Evolutionary conservation across 2,797 vertebrate genomes (phyloP).

Genomic region (Natrix natrix): DNA sequence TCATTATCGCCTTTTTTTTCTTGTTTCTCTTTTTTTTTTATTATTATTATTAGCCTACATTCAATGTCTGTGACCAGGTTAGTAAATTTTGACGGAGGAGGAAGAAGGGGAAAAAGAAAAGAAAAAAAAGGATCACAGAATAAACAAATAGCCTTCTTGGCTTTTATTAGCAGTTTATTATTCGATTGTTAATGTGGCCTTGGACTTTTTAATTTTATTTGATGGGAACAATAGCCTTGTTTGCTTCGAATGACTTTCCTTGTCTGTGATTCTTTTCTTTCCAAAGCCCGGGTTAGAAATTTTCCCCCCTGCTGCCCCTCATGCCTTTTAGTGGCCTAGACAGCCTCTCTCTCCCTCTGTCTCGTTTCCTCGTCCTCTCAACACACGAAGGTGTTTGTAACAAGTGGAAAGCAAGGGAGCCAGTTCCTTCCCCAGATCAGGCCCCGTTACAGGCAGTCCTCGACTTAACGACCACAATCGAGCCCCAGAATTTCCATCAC

Average conservation of each 20-base stretch:
- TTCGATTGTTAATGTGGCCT: slow-evolving; percentile 43
- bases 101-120: too few relatives aligned
- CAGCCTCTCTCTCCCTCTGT: slow-evolving; percentile 65
- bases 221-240: slow-evolving; percentile 9
- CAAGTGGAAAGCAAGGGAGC: slow-evolving; percentile 28
- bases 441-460: background rate
- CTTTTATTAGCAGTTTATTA: slow-evolving; percentile 50
- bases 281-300: slow-evolving; percentile 73
- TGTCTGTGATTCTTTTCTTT: slow-evolving; percentile 81
- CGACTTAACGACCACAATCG: too few relatives aligned
- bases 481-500: too few relatives aligned
- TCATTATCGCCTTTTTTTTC: slow-evolving; percentile 87
- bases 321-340: slow-evolving; percentile 64
- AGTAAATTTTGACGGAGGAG: slow-evolving; percentile 81
- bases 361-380: slow-evolving; percentile 55
- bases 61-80: slow-evolving; percentile 99
- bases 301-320: slow-evolving; percentile 45
- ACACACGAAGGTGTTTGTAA: slow-evolving; percentile 66
- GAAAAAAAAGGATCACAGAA: slow-evolving; percentile 77
- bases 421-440: slow-evolving; percentile 18
- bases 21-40: slow-evolving; percentile 69
- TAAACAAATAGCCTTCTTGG: slow-evolving; percentile 67
- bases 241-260: slow-evolving; percentile 67
- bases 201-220: slow-evolving; percentile 20
- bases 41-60: slow-evolving; percentile 98